Conservation (phyloP, 2,888 invertebrate genomes). For the Lycaena phlaeas region DNA sequence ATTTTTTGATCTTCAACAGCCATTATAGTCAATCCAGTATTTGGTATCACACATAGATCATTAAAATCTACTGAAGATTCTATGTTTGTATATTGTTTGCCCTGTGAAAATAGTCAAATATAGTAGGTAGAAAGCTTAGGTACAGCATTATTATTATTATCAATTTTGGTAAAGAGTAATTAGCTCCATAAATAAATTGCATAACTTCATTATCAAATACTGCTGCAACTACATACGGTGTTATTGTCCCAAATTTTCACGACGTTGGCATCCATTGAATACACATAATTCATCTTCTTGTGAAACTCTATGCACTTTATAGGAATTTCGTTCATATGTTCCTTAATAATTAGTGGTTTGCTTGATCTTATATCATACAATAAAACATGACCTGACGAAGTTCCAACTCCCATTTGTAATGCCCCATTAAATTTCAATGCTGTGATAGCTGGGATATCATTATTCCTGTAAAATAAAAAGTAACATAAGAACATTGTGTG, state of each 20-base stretch:
- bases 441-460: conserved; percentile 81
- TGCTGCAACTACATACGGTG: conserved; percentile 80
- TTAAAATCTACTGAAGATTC: conserved; percentile 91
- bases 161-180: too few relatives aligned
- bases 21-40: conserved; percentile 92
- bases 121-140: too few relatives aligned
- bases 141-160: too few relatives aligned
- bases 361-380: conserved; percentile 95
- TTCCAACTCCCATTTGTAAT: conserved; percentile 90
- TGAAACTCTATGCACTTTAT: conserved; percentile 93
- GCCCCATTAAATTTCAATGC: conserved; percentile 84
- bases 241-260: conserved; percentile 94
- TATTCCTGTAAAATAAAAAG: conserved; percentile 62
- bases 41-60: conserved; percentile 91
- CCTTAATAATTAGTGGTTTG: conserved; percentile 91
- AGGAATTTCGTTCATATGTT: conserved; percentile 94
- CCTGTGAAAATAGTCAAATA: too few relatives aligned
- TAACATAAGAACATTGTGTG: too few relatives aligned
- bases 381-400: conserved; percentile 93
- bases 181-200: too few relatives aligned
- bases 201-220: too few relatives aligned
- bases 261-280: conserved; percentile 90
- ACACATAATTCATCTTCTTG: conserved; percentile 82
- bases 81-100: conserved; percentile 94
- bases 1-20: conserved; percentile 97